Base-by-base conservation (phyloP, 2,888 invertebrate species). In the Nemotelus nigrinus region DNA sequence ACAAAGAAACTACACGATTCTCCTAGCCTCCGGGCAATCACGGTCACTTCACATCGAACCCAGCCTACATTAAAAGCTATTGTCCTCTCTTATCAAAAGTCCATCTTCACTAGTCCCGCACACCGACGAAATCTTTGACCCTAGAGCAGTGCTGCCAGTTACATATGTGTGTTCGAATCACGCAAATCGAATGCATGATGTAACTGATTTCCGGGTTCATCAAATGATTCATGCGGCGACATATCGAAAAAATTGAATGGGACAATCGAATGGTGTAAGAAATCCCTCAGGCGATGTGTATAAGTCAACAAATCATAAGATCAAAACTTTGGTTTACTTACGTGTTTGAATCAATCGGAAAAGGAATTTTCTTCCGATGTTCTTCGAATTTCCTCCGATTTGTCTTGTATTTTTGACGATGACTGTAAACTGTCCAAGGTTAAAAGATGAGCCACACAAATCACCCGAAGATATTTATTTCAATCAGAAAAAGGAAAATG, bases 381-480 rank as follows among this genome's bases (percentile, higher is more conserved):
- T 41, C 43, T 43, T 44, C 43, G n/a, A 45, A 65, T n/a, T 65
- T 47, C 47, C 4, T 47, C 1, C 8, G 10, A 7, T 43, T 63
- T 7, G 3, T 8, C 4, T 65, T 47, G 7, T 8, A 5, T 4
- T 47, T 45, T 45, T n/a, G 7, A 10, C 58, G 25, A 45, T 6
- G 45, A 45, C 65, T 44, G 45, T 65, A 47, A 10, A 10, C 65
- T 3, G 10, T 7, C 43, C 6, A 8, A 65, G 45, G 2, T 65
- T 45, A 44, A 45, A n/a, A 44, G 8, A 10, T 25, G n/a, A 6
- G 65, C 47, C 65, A 45, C 65, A 65, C 65, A 65, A 65, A 65
- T 65, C 65, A 65, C 65, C 65, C 65, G 47, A 65, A 65, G 65
- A 65, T 65, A 65, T 65, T 65, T 65, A 44, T 65, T 65, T 65